These are phyloP conservation scores for Adoxophyes honmai DNA, from an alignment of 1,140 invertebrate genomes.

Conservation along the genomic window DNA sequence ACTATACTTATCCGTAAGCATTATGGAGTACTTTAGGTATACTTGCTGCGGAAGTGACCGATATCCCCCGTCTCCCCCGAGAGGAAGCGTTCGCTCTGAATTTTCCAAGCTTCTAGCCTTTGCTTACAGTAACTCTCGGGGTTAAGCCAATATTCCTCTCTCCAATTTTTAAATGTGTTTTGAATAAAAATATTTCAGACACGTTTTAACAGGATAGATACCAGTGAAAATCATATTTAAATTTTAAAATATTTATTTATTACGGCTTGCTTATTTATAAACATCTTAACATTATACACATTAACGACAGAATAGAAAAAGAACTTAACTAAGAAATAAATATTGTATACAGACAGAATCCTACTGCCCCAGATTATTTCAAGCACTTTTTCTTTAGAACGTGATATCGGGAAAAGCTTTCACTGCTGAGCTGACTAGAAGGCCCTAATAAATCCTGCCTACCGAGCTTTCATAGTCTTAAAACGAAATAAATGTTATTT, in stretches of 20 bases:
- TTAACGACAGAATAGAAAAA: constrained; percentile 15
- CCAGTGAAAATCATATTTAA: too few species aligned
- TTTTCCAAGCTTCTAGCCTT: background rate
- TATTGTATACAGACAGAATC: background rate
- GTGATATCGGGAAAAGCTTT: constrained; percentile 9
- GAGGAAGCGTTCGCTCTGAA: background rate
- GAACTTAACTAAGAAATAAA: background rate
- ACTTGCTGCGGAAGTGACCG: too few species aligned
- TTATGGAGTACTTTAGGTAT: too few species aligned
- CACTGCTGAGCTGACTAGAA: constrained; percentile 12
- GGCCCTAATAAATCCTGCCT: constrained; percentile 13
- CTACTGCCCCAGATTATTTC: constrained; percentile 1
- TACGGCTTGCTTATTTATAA: too few species aligned
- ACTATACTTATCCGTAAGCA: too few species aligned
- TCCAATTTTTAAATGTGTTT: too few species aligned
- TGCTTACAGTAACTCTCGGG: background rate
- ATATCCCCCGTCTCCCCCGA: background rate
- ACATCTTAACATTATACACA: constrained; percentile 18
- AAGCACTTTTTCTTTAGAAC: background rate
- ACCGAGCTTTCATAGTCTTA: constrained; percentile 13
- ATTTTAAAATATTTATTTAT: too few species aligned
- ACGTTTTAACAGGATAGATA: too few species aligned
- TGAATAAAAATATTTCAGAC: too few species aligned
- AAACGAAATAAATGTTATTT: constrained; percentile 1
- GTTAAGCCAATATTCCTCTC: too few species aligned